A percentile compares a stretch with the other conserved stretches of the same genome.
These are phyloP conservation scores for Rutilus rutilus DNA, from an alignment of 2,113 vertebrate genomes.

Conservation along the genomic window DNA sequence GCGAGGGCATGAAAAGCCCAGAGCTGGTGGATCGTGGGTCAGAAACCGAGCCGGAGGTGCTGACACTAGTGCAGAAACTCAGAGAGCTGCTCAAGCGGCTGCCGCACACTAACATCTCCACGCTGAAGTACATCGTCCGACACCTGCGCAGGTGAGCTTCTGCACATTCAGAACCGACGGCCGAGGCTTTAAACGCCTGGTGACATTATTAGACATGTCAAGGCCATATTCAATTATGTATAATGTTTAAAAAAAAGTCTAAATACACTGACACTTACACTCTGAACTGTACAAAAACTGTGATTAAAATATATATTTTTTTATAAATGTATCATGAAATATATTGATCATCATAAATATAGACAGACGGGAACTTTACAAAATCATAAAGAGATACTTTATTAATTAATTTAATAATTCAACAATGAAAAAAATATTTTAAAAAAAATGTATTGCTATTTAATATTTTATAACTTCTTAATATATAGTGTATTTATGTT, in stretches of 20 bases:
- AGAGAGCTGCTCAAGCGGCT: slow-evolving; percentile 82
- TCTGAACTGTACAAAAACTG: neutral
- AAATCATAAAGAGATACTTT: neutral
- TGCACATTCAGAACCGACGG: too few species aligned
- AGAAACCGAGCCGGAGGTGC: slow-evolving; percentile 72
- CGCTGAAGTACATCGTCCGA: slow-evolving; percentile 83
- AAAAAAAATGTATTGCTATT: neutral
- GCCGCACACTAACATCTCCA: slow-evolving; percentile 80
- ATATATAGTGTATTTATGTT: neutral
- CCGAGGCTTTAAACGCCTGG: neutral
- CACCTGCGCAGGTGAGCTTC: slow-evolving; percentile 86
- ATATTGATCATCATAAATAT: neutral
- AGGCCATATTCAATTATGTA: neutral
- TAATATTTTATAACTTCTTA: neutral
- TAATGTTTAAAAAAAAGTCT: neutral
- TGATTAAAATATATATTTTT: neutral
- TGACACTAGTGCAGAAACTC: slow-evolving; percentile 80
- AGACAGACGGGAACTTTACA: neutral
- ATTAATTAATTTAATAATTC: neutral
- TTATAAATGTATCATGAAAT: neutral
- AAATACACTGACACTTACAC: neutral
- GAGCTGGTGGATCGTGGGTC: slow-evolving; percentile 77
- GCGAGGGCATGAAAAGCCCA: slow-evolving; percentile 62
- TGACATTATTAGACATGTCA: neutral
- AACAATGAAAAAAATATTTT: too few species aligned